These are phyloP conservation scores for Aleiodes alternator DNA, from an alignment of 2,888 invertebrate species.

Conservation along the genomic window DNA sequence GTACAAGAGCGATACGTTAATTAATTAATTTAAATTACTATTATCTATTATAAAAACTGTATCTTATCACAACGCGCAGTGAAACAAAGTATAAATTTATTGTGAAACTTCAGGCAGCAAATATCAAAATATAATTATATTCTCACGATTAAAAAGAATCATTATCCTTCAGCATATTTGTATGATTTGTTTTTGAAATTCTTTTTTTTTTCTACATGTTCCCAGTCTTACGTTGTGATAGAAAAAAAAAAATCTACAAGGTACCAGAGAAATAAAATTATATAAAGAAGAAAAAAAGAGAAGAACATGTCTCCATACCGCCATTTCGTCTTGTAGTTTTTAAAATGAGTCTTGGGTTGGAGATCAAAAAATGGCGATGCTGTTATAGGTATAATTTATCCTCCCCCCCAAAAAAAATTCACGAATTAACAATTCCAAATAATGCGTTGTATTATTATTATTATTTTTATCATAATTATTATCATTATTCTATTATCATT, in stretches of 20 bases:
- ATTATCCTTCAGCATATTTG: conserved; percentile 8
- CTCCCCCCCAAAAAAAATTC: not conserved
- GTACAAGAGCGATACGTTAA: conserved; percentile 65
- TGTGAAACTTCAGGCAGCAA: conserved; percentile 31
- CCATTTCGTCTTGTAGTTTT: conserved; percentile 47
- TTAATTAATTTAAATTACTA: conserved; percentile 60
- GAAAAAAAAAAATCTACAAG: conserved; percentile 41
- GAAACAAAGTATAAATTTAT: conserved; percentile 46
- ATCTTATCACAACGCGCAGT: conserved; percentile 65
- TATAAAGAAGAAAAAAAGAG: too few species aligned
- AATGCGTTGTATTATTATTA: conserved; percentile 16
- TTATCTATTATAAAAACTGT: conserved; percentile 60
- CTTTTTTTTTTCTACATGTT: conserved; percentile 41
- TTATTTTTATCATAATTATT: too few species aligned
- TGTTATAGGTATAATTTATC: conserved; percentile 8
- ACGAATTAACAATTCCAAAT: conserved; percentile 34
- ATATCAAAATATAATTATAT: conserved; percentile 33
- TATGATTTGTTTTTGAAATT: conserved; percentile 19
- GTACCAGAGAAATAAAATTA: conserved; percentile 38
- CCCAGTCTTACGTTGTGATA: conserved; percentile 54
- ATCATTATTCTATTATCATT: too few species aligned
- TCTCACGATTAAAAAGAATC: conserved; percentile 4
- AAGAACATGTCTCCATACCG: conserved; percentile 21
- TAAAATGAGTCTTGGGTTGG: conserved; percentile 47
- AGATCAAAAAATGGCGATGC: conserved; percentile 56